Percentiles rank a stretch among this genome's conserved stretches.
These are phyloP conservation scores for Drosophila fungiperda DNA, from an alignment of 2,888 invertebrate genomes.

Conservation along the genomic window DNA sequence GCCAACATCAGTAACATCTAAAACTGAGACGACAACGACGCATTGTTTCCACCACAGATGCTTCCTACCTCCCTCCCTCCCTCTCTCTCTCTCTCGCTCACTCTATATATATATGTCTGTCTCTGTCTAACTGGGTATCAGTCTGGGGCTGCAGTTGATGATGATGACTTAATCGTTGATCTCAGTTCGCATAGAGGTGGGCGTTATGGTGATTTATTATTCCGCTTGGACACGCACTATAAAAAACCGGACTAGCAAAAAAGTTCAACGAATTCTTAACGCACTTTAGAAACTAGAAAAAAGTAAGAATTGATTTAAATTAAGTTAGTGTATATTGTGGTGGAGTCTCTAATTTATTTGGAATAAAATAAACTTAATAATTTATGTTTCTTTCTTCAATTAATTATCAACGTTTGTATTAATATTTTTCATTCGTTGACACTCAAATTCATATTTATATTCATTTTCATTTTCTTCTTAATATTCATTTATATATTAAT, in stretches of 20 bases:
- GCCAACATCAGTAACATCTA: conserved; percentile 25
- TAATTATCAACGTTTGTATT: background rate
- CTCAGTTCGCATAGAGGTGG: conserved; percentile 60
- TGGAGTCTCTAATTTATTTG: background rate
- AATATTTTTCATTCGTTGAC: background rate
- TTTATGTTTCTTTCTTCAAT: background rate
- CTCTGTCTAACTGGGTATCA: conserved; percentile 11
- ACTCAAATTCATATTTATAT: background rate
- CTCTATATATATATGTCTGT: background rate
- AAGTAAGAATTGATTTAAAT: background rate
- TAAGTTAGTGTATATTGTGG: background rate
- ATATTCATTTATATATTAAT: background rate
- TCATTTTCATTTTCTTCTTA: background rate
- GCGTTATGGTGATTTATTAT: conserved; percentile 72
- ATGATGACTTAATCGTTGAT: conserved; percentile 75
- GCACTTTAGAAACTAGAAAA: background rate
- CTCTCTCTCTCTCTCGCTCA: background rate
- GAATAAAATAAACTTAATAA: background rate
- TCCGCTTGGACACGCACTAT: conserved; percentile 71
- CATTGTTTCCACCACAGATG: conserved; percentile 58
- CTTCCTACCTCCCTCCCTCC: conserved; percentile 19
- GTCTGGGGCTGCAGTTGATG: conserved; percentile 45
- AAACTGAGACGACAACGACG: conserved; percentile 45
- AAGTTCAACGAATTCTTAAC: conserved; percentile 20
- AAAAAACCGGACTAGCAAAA: conserved; percentile 40